Evolutionary conservation across 2,797 vertebrate species (phyloP), one percentile per base, ranked within the genome.

Genomic region (Spheniscus humboldti): DNA sequence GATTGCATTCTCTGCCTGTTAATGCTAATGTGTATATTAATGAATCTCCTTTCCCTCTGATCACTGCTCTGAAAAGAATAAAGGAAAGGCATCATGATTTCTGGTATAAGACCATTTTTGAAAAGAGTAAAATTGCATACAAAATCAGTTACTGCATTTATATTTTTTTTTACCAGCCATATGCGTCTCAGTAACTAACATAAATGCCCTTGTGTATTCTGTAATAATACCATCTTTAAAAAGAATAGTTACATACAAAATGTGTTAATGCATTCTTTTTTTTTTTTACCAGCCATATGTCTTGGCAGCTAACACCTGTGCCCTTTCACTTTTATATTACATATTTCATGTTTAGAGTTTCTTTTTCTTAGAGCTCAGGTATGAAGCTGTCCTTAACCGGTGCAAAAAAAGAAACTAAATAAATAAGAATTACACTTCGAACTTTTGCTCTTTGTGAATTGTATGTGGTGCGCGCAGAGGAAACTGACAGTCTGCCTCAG

Each of bases 1-100:
- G 95, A 92, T 71, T 94, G 84, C 79, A 77, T 79, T 84, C 85
- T 48, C 86, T 96, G 90, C 64, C 89, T 7, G n/a, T 69, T 94
- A 95, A 89, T 92, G 79, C 30, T 94, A 71, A 88, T 78, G 72
- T 62, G 52, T 78, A 30, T 90, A 93, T 86, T 94, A 91, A 87
- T 91, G 80, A 94, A 62, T 47, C 83, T 82, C 41, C 82, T 59
- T 37, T 91, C 35, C 82, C 52, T 92, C 80, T 83, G 57, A 86
- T 94, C 77, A 24, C 18, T 78, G 66, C 67, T 89, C 37, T 75
- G 92, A 69, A 28, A 89, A 47, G 72, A 81, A 87, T 30, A 27
- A 52, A 63, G 28, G 43, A 43, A 68, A 72, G 39, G 23, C 30
- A 47, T 2, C 19, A 6, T 43, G 7, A 25, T 76, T 86, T 35